phyloP scores from a whole-genome alignment of 2,888 invertebrate species.

The Tipula vernalis region DNA sequence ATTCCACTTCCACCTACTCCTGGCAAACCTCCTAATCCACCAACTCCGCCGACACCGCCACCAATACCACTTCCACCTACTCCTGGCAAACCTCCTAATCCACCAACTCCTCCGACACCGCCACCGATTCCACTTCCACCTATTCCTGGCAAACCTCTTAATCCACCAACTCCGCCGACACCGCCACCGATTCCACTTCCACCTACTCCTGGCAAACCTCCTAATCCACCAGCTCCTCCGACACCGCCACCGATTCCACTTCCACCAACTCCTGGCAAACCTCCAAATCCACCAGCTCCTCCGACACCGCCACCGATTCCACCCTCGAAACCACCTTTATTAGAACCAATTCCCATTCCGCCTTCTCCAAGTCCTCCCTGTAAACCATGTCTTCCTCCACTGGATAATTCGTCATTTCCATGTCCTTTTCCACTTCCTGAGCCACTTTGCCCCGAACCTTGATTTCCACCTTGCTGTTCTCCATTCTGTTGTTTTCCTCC shows the following conservation, averaged over 20 bases:
- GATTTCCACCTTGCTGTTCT: neutral
- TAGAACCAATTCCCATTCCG: no score
- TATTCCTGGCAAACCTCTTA: no score
- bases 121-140: neutral
- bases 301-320: neutral
- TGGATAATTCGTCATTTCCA: no score
- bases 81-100: no score
- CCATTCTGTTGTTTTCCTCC: neutral
- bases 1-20: neutral
- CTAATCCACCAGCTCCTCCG: neutral
- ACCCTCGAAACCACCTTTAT: no score
- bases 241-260: neutral
- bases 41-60: neutral
- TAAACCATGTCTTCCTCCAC: no score
- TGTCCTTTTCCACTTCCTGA: neutral
- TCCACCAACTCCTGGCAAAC: neutral
- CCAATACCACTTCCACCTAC: neutral
- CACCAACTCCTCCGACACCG: no score
- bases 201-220: neutral
- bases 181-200: neutral
- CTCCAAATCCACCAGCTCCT: neutral
- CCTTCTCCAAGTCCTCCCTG: no score
- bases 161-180: no score
- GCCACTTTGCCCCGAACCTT: neutral
- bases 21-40: neutral